Evolutionary conservation across 2,888 invertebrate genomes (phyloP), one percentile per base, ranked within the genome.

Genomic region (Acronicta psi): DNA sequence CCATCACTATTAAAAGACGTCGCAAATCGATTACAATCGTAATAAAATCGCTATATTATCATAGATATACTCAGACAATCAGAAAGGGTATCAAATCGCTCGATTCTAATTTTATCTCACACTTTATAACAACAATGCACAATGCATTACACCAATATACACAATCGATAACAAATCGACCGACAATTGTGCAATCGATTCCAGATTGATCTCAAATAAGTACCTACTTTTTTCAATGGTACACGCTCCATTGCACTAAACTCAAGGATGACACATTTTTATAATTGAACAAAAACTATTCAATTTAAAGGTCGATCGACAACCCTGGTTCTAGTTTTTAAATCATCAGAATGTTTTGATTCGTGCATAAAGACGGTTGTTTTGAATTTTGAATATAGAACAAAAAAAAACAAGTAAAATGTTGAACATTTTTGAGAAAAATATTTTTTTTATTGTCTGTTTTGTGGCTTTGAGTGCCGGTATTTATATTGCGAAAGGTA

Each of bases 231-330:
- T 68, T 71, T 70, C 75, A 78, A 79, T 79, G 79, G 74, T 83
- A 34, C 75, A 82, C 83, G 87, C 76, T 83, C 53, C 59, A 77
- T 53, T 82, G 84, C 80, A 77, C 76, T 73, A n/a, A 46, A 42
- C 47, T 70, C 93, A 93, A 93, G 92, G 93, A 92, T 93, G 91
- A 25, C 84, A 87, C 83, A 65, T 79, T 88, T 91, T 90, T 90
- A 87, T 86, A 63, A 73, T 58, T 57, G 57, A 64, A 79, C 72
- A 85, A 79, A 80, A 84, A 86, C 79, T 70, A 74, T 66, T 54
- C 53, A 55, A 71, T 51, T 49, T 59, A 65, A 81, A 92, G 91
- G 92, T 85, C 88, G 79, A 11, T 38, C 40, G 49, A 62, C 68
- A 84, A 72, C 79, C 79, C 80, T 81, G 79, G 59, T 49, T 54